Percentiles rank a stretch among this genome's conserved stretches.
phyloP scores from a whole-genome alignment of 2,797 vertebrate species.

The Todus mexicanus region DNA sequence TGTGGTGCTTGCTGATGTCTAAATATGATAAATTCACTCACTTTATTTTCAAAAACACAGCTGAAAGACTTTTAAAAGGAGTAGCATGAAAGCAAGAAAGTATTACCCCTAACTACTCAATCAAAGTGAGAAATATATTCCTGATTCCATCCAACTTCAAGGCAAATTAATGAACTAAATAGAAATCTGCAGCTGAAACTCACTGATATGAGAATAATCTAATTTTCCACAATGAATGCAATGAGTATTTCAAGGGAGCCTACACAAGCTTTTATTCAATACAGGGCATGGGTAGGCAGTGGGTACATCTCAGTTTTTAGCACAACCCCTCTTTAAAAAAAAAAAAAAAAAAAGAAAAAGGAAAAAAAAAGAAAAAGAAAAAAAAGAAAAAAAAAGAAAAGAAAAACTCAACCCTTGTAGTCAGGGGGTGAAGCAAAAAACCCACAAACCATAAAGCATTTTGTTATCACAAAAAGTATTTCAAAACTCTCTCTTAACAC shows the following conservation, averaged over 20 bases:
- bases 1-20: conserved; percentile 51
- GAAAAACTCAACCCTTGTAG: neutral
- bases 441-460: neutral
- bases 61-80: conserved; percentile 53
- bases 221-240: conserved; percentile 46
- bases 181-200: conserved; percentile 54
- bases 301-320: neutral
- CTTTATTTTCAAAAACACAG: conserved; percentile 63
- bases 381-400: neutral
- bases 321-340: fast-evolving
- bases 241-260: conserved; percentile 31
- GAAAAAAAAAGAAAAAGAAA: neutral
- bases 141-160: conserved; percentile 57
- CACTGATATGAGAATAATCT: conserved; percentile 56
- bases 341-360: neutral
- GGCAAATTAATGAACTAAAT: conserved; percentile 62
- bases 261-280: neutral
- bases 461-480: neutral
- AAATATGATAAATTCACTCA: conserved; percentile 61
- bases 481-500: neutral
- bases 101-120: conserved; percentile 53
- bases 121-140: conserved; percentile 65
- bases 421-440: neutral
- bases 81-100: conserved; percentile 28
- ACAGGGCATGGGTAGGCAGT: neutral